A percentile compares a stretch with the other conserved stretches of the same genome.
phyloP scores from a whole-genome alignment of 2,888 invertebrate genomes.

The Calephelis perditalis region DNA sequence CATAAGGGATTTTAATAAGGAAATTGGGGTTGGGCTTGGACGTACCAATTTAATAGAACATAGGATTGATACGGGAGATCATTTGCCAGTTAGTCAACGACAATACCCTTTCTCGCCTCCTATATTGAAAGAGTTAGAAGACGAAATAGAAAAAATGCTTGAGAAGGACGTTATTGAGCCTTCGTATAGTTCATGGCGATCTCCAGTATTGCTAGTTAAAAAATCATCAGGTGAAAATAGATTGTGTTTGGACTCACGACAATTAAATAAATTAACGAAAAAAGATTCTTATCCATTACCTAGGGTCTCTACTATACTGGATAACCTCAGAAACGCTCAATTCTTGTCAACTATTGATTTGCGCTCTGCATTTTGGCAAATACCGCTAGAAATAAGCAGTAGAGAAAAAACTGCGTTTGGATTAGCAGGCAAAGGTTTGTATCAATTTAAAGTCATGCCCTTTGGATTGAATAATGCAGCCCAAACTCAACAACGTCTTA shows the following conservation, averaged over 20 bases:
- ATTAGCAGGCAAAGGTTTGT: constrained; percentile 24
- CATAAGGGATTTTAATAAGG: no score
- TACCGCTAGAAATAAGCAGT: constrained; percentile 26
- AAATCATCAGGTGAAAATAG: constrained; percentile 21
- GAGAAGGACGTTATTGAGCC: constrained; percentile 20
- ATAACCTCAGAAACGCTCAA: constrained; percentile 21
- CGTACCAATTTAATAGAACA: constrained; percentile 22
- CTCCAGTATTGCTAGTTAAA: constrained; percentile 18
- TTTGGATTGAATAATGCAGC: constrained; percentile 23
- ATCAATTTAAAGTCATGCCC: constrained; percentile 24
- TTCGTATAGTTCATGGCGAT: constrained; percentile 19
- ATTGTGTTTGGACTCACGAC: constrained; percentile 23
- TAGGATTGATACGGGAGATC: constrained; percentile 19
- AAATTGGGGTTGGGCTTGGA: constrained; percentile 21
- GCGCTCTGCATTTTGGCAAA: constrained; percentile 38
- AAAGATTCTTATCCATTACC: constrained; percentile 25
- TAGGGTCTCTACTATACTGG: constrained; percentile 20
- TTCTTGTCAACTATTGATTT: constrained; percentile 29
- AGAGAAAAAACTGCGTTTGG: constrained; percentile 25
- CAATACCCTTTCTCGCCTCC: constrained; percentile 20
- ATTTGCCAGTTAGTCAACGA: constrained; percentile 19
- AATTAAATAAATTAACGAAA: constrained; percentile 26
- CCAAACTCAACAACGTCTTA: constrained; percentile 19
- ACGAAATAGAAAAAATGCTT: constrained; percentile 20
- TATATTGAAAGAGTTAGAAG: constrained; percentile 20